Base-by-base conservation (phyloP, 2,888 invertebrate genomes). In the Pheosia tremula region DNA sequence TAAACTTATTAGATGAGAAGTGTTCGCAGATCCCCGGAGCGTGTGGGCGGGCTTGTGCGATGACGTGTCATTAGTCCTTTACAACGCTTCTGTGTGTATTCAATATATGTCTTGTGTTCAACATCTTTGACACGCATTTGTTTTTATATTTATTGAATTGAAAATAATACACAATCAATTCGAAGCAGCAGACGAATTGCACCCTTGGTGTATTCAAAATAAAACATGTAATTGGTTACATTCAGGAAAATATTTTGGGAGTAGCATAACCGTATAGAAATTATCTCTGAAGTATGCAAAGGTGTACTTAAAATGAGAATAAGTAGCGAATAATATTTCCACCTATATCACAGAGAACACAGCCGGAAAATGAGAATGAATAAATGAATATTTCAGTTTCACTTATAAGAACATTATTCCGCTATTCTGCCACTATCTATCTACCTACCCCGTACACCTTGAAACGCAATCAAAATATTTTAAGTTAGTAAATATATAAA, bases 1-100 rank as follows among this genome's bases (percentile, higher is more conserved):
- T 86, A 85, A 88, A 87, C 83, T 86, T 87, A 88, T 85, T 88
- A 87, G 83, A 73, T 75, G 75, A 76, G 80, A 80, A 85, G 86
- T 85, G 81, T 84, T 82, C 85, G 80, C 79, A 81, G 86, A 82
- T 84, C 81, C 81, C 68, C 67, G 75, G 72, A 80, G 80, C 82
- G 81, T 79, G 81, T 78, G 83, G 83, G 84, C 82, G 84, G 82
- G 79, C 75, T 79, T 81, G 70, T 78, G 74, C 83, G 79, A 86
- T 88, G 87, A 88, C 85, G 80, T 82, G 81, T 83, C 84, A 86
- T 87, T 85, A 84, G 80, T 78, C 71, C 77, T 72, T 71, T 62
- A 72, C 74, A 68, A 71, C 68, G 74, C 67, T 74, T 66, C 66
- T 62, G 53, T 59, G 63, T 71, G 63, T 24, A 24, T 71, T 66